Evolutionary conservation across 2,797 vertebrate genomes (phyloP).

Genomic region (Anableps anableps): DNA sequence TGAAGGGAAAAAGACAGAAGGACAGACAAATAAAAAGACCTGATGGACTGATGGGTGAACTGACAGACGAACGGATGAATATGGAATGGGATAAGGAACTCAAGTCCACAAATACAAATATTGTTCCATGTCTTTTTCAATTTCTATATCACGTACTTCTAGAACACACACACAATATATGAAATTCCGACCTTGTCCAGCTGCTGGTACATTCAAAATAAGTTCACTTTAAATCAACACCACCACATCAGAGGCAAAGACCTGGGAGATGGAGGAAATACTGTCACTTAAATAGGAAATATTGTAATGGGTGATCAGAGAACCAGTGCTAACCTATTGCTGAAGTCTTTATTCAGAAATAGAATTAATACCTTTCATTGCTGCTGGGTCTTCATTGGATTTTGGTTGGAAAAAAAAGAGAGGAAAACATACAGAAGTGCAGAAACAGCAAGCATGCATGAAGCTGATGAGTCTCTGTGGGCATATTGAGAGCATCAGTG

Average conservation of each 20-base stretch:
- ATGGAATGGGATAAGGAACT: too few relatives aligned
- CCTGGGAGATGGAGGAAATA: not conserved
- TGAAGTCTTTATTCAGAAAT: not conserved
- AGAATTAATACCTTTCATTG: not conserved
- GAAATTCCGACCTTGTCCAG: too few relatives aligned
- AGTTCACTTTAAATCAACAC: not conserved
- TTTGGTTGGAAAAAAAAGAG: not conserved
- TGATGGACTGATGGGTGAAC: too few relatives aligned
- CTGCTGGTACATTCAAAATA: not conserved
- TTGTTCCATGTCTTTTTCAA: too few relatives aligned
- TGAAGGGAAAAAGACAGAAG: too few relatives aligned
- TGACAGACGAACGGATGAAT: too few relatives aligned
- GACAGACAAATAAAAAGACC: too few relatives aligned
- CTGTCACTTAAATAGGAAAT: not conserved
- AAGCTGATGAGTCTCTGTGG: slow-evolving; percentile 9
- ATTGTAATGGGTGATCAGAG: not conserved
- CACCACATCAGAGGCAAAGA: not conserved
- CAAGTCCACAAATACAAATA: too few relatives aligned
- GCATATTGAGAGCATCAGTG: not conserved
- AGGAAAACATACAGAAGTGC: not conserved
- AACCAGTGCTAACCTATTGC: not conserved
- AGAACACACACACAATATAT: too few relatives aligned
- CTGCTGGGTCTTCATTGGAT: not conserved
- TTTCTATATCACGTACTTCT: too few relatives aligned
- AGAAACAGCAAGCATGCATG: not conserved